Conservation (phyloP, 2,797 vertebrate species). For the Echeneis naucrates region DNA sequence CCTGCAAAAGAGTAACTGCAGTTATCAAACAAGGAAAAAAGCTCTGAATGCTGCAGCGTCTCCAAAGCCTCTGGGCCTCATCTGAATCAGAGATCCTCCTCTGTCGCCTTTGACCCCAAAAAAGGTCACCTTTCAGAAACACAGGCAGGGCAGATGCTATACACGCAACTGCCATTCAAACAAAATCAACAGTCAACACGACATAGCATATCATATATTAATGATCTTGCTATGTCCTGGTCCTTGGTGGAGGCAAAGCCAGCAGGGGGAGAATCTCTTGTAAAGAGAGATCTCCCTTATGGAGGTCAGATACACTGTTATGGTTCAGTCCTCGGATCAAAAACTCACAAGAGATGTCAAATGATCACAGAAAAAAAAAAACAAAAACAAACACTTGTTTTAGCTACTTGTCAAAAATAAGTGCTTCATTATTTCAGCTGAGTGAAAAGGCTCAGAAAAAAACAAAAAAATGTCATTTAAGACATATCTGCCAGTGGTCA, state of each 20-base stretch:
- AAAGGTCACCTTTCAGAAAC: constrained; percentile 61
- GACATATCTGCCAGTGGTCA: constrained; percentile 9
- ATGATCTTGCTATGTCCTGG: constrained; percentile 76
- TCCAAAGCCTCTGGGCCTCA: constrained; percentile 19
- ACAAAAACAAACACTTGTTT: too few relatives aligned
- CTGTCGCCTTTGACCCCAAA: constrained; percentile 62
- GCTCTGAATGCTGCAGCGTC: not conserved
- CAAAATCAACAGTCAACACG: constrained; percentile 55
- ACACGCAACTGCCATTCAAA: constrained; percentile 54
- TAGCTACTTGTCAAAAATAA: not conserved
- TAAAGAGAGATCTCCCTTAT: constrained; percentile 57
- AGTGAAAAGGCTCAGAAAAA: constrained; percentile 4
- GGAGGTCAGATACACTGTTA: constrained; percentile 52
- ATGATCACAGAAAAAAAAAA: constrained; percentile 29
- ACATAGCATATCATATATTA: constrained; percentile 73
- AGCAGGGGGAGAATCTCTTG: constrained; percentile 46
- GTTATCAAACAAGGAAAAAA: constrained; percentile 25
- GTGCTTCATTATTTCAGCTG: not conserved
- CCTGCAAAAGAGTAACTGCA: constrained; percentile 83
- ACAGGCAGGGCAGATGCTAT: constrained; percentile 29
- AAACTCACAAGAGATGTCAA: constrained; percentile 47
- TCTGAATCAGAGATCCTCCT: constrained; percentile 42
- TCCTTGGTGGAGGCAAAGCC: constrained; percentile 50
- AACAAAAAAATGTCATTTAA: not conserved
- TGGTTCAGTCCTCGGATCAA: constrained; percentile 37